Conservation (phyloP, 2,888 invertebrate genomes). For the Standfussiana lucernea region DNA sequence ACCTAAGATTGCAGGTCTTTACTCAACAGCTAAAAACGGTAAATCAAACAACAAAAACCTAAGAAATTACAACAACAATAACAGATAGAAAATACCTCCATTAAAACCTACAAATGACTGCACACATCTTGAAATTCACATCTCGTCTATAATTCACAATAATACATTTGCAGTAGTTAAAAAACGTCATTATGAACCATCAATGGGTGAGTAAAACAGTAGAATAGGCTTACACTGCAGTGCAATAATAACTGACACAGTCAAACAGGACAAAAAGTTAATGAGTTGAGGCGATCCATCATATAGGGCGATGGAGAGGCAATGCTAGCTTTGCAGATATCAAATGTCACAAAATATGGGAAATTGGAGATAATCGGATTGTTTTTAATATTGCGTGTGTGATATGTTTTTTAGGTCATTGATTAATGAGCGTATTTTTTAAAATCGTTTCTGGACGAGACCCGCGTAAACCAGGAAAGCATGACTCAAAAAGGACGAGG, state of each 20-base stretch:
- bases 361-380: neutral
- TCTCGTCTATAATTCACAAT: slow-evolving; percentile 55
- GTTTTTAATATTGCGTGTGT: neutral
- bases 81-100: slow-evolving; percentile 11
- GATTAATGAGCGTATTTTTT: too few relatives aligned
- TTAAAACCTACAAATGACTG: slow-evolving; percentile 47
- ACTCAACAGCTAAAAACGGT: neutral
- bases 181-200: slow-evolving; percentile 62
- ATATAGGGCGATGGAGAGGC: slow-evolving; percentile 20
- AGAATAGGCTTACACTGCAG: slow-evolving; percentile 55
- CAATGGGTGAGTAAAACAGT: slow-evolving; percentile 60
- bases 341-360: neutral
- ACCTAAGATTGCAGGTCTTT: neutral
- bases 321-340: slow-evolving; percentile 12
- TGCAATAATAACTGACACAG: slow-evolving; percentile 65
- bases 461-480: neutral
- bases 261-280: slow-evolving; percentile 63
- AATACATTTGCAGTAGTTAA: slow-evolving; percentile 55
- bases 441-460: neutral
- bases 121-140: slow-evolving; percentile 40
- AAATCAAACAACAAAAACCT: neutral
- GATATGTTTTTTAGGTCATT: neutral
- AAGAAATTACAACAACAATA: slow-evolving; percentile 23
- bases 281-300: slow-evolving; percentile 61
- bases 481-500: neutral